phyloP scores from a whole-genome alignment of 1,140 invertebrate species.

The Gonioctena quinquepunctata region DNA sequence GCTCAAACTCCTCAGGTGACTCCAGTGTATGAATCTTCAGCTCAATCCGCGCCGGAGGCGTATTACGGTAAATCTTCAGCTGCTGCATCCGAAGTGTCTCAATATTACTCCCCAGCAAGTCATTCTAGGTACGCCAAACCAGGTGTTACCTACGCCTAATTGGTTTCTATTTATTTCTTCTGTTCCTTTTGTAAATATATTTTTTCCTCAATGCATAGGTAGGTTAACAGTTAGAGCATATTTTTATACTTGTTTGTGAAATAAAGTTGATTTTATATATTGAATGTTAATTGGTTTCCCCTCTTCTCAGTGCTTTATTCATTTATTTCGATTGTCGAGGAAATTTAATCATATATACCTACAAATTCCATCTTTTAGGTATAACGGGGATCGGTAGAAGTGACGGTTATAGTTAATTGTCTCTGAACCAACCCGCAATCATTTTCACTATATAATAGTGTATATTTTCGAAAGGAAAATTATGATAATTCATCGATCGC shows the following conservation, averaged over 20 bases:
- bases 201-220: not conserved
- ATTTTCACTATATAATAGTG: too few relatives aligned
- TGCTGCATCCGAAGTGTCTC: not conserved
- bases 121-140: not conserved
- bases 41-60: not conserved
- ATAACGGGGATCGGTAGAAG: too few relatives aligned
- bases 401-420: too few relatives aligned
- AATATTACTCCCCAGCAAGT: constrained; percentile 6
- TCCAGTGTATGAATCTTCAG: not conserved
- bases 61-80: not conserved
- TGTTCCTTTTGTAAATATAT: constrained; percentile 1
- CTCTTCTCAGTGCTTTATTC: too few relatives aligned
- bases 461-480: too few relatives aligned
- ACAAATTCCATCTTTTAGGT: too few relatives aligned
- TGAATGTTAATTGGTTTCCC: too few relatives aligned
- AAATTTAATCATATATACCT: too few relatives aligned
- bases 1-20: not conserved
- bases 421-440: too few relatives aligned
- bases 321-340: too few relatives aligned
- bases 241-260: not conserved
- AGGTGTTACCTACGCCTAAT: not conserved
- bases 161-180: not conserved
- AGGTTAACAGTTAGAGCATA: not conserved
- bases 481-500: too few relatives aligned
- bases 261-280: not conserved